Percentiles rank a stretch among this genome's conserved stretches.
These are phyloP conservation scores for Calonectris borealis DNA, from an alignment of 2,113 vertebrate species.

Conservation along the genomic window DNA sequence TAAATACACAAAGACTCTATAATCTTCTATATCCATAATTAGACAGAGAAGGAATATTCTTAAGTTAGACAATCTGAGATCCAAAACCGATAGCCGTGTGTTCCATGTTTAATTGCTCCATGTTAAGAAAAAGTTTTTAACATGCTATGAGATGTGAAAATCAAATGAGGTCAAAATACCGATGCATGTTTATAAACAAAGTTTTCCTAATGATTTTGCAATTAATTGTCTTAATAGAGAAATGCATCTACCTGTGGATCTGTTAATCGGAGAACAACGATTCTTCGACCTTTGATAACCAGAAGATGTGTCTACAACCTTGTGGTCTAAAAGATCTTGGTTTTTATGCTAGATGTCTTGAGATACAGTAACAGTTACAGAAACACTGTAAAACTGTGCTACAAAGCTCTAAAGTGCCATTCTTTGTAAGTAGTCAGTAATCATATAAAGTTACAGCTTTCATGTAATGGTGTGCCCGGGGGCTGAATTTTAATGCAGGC, in stretches of 20 bases:
- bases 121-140: not conserved
- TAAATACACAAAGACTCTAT: not conserved
- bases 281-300: not conserved
- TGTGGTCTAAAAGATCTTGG: not conserved
- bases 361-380: not conserved
- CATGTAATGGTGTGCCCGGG: not conserved
- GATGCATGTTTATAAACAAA: not conserved
- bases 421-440: not conserved
- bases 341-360: not conserved
- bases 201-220: not conserved
- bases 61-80: not conserved
- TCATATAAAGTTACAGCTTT: not conserved
- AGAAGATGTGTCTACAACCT: not conserved
- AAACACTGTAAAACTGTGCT: not conserved
- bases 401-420: not conserved
- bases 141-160: not conserved
- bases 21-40: not conserved
- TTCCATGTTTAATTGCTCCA: not conserved
- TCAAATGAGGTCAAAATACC: not conserved
- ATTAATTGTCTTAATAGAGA: not conserved
- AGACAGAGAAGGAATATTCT: not conserved
- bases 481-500: not conserved
- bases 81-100: not conserved
- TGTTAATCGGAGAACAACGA: not conserved
- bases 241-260: not conserved